Percentiles rank a stretch among this genome's conserved stretches.
phyloP scores from a whole-genome alignment of 2,797 vertebrate species.

The Eulemur coronatus region DNA sequence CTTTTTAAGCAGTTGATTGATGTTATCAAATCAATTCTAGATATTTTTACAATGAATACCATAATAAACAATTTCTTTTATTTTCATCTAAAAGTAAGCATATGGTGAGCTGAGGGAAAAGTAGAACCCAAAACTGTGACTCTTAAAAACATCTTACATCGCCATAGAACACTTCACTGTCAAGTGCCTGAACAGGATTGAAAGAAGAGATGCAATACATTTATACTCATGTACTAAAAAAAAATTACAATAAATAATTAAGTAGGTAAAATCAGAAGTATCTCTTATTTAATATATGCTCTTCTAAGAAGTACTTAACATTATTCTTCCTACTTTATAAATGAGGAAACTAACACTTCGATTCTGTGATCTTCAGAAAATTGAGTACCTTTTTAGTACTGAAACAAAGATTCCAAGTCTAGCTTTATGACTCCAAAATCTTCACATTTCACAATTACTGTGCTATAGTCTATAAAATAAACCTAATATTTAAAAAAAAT shows the following conservation, averaged over 20 bases:
- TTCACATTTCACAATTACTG: neutral
- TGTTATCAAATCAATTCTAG: conserved; percentile 21
- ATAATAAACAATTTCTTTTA: neutral
- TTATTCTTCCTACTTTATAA: neutral
- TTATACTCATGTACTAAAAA: neutral
- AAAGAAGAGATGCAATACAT: neutral
- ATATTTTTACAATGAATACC: neutral
- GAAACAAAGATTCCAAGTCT: neutral
- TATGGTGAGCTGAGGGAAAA: neutral
- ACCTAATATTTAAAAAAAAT: neutral
- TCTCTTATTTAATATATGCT: neutral
- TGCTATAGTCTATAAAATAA: neutral
- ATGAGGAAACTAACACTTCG: neutral
- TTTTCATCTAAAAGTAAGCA: neutral
- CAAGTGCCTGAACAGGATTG: neutral
- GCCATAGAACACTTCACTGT: neutral
- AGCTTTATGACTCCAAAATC: neutral
- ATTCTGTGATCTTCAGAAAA: neutral
- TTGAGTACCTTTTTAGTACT: neutral
- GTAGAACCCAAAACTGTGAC: neutral
- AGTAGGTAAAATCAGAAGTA: neutral
- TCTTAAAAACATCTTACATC: neutral
- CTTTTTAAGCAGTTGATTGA: conserved; percentile 31
- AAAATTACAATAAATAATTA: neutral
- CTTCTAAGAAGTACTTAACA: neutral